These are phyloP conservation scores for Sparidentex hasta DNA, from an alignment of 2,797 vertebrate genomes.

Conservation along the genomic window DNA sequence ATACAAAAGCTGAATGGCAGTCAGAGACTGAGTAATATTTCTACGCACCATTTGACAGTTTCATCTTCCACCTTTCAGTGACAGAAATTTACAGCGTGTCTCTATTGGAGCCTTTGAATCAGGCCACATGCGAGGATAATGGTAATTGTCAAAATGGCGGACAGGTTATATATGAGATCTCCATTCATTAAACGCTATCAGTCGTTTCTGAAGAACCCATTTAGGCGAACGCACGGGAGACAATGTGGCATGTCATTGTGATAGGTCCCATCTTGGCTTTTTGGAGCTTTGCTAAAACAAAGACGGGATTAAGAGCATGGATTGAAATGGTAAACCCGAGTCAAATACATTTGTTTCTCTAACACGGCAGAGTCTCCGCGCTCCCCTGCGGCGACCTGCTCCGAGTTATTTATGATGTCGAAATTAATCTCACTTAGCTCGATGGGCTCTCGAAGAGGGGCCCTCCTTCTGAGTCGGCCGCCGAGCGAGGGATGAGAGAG, in stretches of 20 bases:
- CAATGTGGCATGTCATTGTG: constrained; percentile 62
- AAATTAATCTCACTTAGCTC: constrained; percentile 89
- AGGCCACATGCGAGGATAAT: constrained; percentile 55
- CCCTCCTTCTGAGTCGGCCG: constrained; percentile 78
- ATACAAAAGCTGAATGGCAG: constrained; percentile 1
- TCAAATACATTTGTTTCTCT: constrained; percentile 75
- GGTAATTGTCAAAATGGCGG: constrained; percentile 56
- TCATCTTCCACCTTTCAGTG: constrained; percentile 26
- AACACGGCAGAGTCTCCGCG: constrained; percentile 51
- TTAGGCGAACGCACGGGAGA: constrained; percentile 57
- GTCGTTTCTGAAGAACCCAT: constrained; percentile 50
- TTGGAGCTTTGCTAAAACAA: constrained; percentile 70
- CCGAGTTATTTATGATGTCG: constrained; percentile 87
- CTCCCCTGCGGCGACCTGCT: constrained; percentile 77
- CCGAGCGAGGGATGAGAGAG: constrained; percentile 79
- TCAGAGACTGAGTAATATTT: constrained; percentile 14
- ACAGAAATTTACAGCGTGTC: constrained; percentile 28
- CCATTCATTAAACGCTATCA: constrained; percentile 63
- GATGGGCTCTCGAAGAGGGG: constrained; percentile 80
- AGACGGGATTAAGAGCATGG: constrained; percentile 73
- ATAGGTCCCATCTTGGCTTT: constrained; percentile 58
- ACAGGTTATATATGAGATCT: constrained; percentile 61
- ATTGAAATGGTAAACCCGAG: constrained; percentile 72
- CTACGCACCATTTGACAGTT: constrained; percentile 38
- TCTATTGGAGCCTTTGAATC: constrained; percentile 56